Percentiles rank a stretch among this genome's conserved stretches.
Evolutionary conservation across 2,113 vertebrate species (phyloP).

Genomic region (Tenebrosternarchus preto): DNA sequence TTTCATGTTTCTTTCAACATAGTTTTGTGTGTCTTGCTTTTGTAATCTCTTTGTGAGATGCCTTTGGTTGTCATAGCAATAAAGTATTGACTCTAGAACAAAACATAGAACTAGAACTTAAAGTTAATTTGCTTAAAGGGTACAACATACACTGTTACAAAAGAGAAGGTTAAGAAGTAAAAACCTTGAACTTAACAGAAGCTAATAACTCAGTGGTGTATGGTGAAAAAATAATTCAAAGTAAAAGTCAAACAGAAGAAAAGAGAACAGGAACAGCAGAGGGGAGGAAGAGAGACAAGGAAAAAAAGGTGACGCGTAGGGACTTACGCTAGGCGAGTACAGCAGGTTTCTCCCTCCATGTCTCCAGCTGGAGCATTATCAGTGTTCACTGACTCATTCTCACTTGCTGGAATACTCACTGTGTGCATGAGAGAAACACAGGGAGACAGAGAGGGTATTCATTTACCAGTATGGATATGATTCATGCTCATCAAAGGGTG

Average conservation of each 20-base stretch:
- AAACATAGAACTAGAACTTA: neutral
- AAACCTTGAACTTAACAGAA: too few species aligned
- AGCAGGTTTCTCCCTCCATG: constrained; percentile 94
- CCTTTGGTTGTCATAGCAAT: too few species aligned
- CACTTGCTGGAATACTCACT: constrained; percentile 99
- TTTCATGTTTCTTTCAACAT: neutral
- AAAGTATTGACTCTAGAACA: neutral
- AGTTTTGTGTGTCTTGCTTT: too few species aligned
- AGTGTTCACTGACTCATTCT: constrained; percentile 97
- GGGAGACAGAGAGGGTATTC: constrained; percentile 41
- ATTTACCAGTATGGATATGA: constrained; percentile 50
- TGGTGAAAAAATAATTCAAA: too few species aligned
- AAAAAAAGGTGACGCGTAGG: constrained; percentile 10
- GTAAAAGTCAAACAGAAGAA: neutral
- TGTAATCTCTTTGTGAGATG: too few species aligned
- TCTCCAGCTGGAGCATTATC: constrained; percentile 93
- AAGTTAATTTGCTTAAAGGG: neutral
- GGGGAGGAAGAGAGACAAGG: neutral
- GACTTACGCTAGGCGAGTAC: constrained; percentile 94
- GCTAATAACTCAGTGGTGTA: too few species aligned
- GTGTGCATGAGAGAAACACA: constrained; percentile 63
- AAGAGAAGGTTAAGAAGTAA: too few species aligned
- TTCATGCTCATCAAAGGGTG: constrained; percentile 50
- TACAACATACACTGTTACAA: neutral
- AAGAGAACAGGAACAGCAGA: neutral